Conservation (phyloP, 2,797 vertebrate species). For the Spinus olivaceus region DNA sequence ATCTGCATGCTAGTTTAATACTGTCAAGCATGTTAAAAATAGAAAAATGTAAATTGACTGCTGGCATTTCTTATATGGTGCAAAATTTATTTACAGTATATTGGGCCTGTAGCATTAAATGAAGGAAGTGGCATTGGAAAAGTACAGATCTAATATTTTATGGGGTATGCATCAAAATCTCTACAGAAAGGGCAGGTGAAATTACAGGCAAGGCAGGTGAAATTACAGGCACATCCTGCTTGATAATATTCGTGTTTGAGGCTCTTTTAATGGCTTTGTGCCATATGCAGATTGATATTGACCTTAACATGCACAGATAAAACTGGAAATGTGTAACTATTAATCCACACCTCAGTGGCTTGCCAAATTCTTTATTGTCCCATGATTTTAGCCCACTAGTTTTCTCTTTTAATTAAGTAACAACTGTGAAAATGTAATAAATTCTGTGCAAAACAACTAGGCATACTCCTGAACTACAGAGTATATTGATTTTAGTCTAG, state of each 20-base stretch:
- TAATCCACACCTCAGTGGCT: constrained; percentile 11
- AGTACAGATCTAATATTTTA: background rate
- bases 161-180: background rate
- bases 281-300: background rate
- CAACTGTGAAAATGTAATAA: constrained; percentile 33
- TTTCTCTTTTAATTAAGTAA: constrained; percentile 47
- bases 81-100: background rate
- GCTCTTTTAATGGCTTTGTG: background rate
- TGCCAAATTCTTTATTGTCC: constrained; percentile 24
- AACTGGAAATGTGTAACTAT: background rate
- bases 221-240: background rate
- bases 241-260: background rate
- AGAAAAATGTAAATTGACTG: background rate
- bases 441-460: background rate
- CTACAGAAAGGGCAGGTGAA: background rate
- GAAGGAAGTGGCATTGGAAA: background rate
- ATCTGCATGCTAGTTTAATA: background rate
- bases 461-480: background rate
- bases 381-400: background rate
- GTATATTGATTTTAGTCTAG: constrained; percentile 6
- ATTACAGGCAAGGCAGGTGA: background rate
- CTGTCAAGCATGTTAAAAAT: background rate
- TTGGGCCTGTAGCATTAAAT: background rate
- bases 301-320: constrained; percentile 10
- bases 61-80: background rate